A percentile compares a stretch with the other conserved stretches of the same genome.
Conservation (phyloP, 1,140 invertebrate species). For the Hylyphantes graminicola region DNA sequence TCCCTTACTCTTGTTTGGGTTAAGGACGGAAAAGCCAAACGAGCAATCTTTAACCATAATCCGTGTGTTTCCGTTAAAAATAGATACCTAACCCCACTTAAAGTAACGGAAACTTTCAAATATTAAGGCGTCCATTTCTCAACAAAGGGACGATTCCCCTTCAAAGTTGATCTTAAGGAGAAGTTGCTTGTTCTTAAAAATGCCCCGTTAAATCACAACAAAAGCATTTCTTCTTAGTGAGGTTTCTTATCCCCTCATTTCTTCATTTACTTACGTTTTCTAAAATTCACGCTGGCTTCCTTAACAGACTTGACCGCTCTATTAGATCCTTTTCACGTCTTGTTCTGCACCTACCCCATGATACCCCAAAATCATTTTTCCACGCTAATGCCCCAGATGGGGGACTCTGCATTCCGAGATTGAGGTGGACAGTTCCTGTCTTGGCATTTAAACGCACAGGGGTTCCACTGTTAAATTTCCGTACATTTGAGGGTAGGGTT, state of each 20-base stretch:
- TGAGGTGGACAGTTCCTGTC: neutral
- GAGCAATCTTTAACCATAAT: no score
- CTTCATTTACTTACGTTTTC: neutral
- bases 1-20: neutral
- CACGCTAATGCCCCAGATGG: constrained; percentile 5
- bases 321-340: neutral
- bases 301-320: neutral
- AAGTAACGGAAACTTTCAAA: neutral
- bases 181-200: no score
- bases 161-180: neutral
- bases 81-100: neutral
- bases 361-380: neutral
- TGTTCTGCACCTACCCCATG: neutral
- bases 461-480: neutral
- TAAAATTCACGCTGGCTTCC: neutral
- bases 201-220: neutral
- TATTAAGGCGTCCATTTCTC: neutral
- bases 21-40: neutral
- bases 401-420: neutral
- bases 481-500: neutral
- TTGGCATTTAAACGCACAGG: neutral
- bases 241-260: neutral
- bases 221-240: neutral
- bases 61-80: no score
- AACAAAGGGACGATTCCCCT: neutral